These are phyloP conservation scores for Cebidichthys violaceus DNA, from an alignment of 2,113 vertebrate genomes.

Conservation along the genomic window DNA sequence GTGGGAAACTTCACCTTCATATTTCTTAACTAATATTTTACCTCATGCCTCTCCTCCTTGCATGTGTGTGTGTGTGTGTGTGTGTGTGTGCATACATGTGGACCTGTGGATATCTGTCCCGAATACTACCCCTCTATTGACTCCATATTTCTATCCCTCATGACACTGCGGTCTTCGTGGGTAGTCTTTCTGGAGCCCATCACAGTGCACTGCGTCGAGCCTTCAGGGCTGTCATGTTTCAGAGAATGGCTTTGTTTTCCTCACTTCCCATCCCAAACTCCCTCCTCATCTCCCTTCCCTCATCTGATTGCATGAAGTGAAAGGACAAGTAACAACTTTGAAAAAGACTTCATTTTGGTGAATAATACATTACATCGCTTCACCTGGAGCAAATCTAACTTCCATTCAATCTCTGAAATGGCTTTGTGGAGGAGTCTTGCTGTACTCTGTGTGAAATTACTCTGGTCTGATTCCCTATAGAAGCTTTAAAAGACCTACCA, in stretches of 20 bases:
- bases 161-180: slow-evolving; percentile 34
- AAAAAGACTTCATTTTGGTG: slow-evolving; percentile 57
- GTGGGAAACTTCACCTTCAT: too few relatives aligned
- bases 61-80: neutral
- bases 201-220: slow-evolving; percentile 11
- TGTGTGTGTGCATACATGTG: neutral
- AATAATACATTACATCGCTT: slow-evolving; percentile 65
- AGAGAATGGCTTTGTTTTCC: slow-evolving; percentile 54
- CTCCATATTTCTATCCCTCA: slow-evolving; percentile 17
- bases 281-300: slow-evolving; percentile 19
- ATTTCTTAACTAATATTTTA: neutral
- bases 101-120: slow-evolving; percentile 28
- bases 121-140: slow-evolving; percentile 27
- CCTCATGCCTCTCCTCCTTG: neutral
- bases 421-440: slow-evolving; percentile 49
- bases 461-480: slow-evolving; percentile 13
- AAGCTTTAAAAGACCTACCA: slow-evolving; percentile 3
- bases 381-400: slow-evolving; percentile 65
- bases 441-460: slow-evolving; percentile 45
- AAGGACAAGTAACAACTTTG: slow-evolving; percentile 37
- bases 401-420: slow-evolving; percentile 46
- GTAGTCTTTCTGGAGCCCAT: slow-evolving; percentile 25
- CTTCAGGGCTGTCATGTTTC: slow-evolving; percentile 53
- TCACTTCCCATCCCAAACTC: slow-evolving; percentile 40
- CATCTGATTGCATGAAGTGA: slow-evolving; percentile 31